Conservation (phyloP, 2,888 invertebrate genomes). For the Malthinus seriepunctatus region DNA sequence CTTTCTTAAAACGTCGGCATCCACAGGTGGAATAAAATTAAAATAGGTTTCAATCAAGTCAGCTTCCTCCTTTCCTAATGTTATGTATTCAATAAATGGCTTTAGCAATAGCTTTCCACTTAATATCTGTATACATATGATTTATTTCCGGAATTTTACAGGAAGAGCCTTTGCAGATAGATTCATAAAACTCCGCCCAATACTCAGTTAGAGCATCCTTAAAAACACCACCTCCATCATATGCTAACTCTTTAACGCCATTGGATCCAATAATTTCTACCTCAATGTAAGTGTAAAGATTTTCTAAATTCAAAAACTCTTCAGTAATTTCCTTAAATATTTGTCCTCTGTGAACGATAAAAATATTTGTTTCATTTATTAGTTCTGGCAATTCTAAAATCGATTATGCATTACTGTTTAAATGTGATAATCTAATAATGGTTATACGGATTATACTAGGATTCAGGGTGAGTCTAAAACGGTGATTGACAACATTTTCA, state of each 20-base stretch:
- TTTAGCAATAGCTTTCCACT: conserved; percentile 24
- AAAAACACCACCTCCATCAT: conserved; percentile 27
- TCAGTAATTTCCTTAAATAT: conserved; percentile 8
- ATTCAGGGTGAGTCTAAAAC: no score
- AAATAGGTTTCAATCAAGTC: not conserved
- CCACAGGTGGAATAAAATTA: not conserved
- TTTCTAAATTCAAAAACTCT: conserved; percentile 6
- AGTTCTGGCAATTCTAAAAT: no score
- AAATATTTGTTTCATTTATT: not conserved
- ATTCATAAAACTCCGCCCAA: conserved; percentile 21
- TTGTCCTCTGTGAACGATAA: conserved; percentile 6
- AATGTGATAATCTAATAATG: no score
- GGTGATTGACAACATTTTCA: no score
- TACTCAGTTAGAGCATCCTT: conserved; percentile 27
- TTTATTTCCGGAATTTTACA: conserved; percentile 24
- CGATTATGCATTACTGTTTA: no score
- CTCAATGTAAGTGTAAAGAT: conserved; percentile 13
- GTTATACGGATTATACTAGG: no score
- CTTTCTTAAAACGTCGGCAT: not conserved
- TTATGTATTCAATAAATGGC: not conserved
- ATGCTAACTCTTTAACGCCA: conserved; percentile 19
- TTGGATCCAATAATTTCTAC: conserved; percentile 23
- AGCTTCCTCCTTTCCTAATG: not conserved
- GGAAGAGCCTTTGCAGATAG: conserved; percentile 9
- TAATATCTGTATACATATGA: conserved; percentile 10